Percentiles rank a stretch among this genome's conserved stretches.
Conservation (phyloP, 30 jellyfish, hydroid and myxozoan species). For the Turritopsis rubra region DNA sequence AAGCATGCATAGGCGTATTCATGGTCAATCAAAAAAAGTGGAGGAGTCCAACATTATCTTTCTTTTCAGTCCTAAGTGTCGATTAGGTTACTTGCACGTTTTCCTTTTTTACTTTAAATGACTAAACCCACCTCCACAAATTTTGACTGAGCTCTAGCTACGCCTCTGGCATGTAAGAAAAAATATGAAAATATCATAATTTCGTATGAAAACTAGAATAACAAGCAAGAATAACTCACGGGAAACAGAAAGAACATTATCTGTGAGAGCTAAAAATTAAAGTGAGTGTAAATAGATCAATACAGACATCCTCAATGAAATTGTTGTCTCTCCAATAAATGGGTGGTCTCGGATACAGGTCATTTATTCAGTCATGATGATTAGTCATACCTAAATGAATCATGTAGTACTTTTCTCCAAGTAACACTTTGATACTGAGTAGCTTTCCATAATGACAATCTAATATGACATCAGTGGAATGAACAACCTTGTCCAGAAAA, state of each 20-base stretch:
- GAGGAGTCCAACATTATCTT: no score
- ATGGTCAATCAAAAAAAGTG: no score
- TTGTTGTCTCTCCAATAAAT: no score
- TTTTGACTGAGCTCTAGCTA: no score
- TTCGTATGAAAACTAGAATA: not conserved
- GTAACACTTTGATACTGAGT: conserved; percentile 49
- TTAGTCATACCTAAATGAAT: conserved; percentile 51
- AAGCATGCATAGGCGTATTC: not conserved
- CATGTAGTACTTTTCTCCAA: conserved; percentile 48
- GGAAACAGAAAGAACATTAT: conserved; percentile 21
- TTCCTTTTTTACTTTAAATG: no score
- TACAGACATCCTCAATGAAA: no score
- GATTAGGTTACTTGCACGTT: no score
- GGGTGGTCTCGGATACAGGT: no score
- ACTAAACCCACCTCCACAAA: no score
- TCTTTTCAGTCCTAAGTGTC: no score
- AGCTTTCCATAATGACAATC: conserved; percentile 49
- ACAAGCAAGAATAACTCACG: conserved; percentile 14
- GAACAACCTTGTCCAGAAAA: conserved; percentile 34
- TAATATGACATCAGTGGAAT: conserved; percentile 42
- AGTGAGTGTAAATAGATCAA: not conserved
- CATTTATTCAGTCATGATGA: no score
- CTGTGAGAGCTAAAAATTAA: conserved; percentile 23
- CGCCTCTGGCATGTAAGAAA: not conserved
- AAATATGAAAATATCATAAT: no score